Evolutionary conservation across 2,888 invertebrate species (phyloP).

Genomic region (Hemistola chrysoprasaria): DNA sequence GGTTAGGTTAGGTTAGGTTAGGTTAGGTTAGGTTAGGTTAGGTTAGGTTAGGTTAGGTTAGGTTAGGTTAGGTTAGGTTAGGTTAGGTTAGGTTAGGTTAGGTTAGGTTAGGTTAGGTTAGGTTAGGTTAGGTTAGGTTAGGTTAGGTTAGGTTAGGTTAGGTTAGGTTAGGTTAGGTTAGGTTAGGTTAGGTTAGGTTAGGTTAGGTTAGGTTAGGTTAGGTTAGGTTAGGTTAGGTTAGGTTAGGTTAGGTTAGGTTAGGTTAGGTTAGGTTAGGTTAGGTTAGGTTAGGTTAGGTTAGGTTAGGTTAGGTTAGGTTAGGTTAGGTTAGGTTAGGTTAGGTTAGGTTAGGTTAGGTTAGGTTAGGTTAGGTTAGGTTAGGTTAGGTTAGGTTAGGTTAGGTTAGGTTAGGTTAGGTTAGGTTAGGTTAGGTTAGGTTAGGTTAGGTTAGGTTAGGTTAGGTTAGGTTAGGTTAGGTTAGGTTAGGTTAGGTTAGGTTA

Average conservation of each 20-base stretch:
- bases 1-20: conserved; percentile 36
- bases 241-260: conserved; percentile 4
- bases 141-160: conserved; percentile 19
- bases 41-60: conserved; percentile 36
- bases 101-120: conserved; percentile 19
- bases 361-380: conserved; percentile 15
- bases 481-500: conserved; percentile 26
- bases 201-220: conserved; percentile 24
- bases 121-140: conserved; percentile 22
- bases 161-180: conserved; percentile 22
- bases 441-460: conserved; percentile 32
- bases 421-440: conserved; percentile 22
- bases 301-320: too few relatives aligned
- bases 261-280: too few relatives aligned
- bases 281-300: too few relatives aligned
- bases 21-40: conserved; percentile 37
- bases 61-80: conserved; percentile 36
- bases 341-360: too few relatives aligned
- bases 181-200: conserved; percentile 23
- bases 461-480: conserved; percentile 28
- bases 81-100: conserved; percentile 30
- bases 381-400: conserved; percentile 15
- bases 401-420: conserved; percentile 17
- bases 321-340: too few relatives aligned
- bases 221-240: conserved; percentile 22